These are phyloP conservation scores for Bothrops jararaca DNA, from an alignment of 2,113 vertebrate species.

Conservation along the genomic window DNA sequence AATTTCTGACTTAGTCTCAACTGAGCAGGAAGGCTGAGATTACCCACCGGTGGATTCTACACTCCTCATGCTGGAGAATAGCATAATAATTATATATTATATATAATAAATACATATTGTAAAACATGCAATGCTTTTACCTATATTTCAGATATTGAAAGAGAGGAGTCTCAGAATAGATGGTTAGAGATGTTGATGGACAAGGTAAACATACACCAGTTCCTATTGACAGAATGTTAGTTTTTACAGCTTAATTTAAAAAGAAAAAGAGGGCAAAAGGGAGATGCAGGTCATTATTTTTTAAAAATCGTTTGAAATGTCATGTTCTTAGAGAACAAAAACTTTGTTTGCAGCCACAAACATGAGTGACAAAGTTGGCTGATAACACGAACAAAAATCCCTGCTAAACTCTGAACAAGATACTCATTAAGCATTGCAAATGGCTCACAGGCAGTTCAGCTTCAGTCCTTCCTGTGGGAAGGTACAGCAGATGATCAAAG, in stretches of 20 bases:
- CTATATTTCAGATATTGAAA: conserved; percentile 20
- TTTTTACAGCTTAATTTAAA: conserved; percentile 18
- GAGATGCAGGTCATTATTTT: not conserved
- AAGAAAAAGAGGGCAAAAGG: not conserved
- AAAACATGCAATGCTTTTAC: conserved; percentile 32
- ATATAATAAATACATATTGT: conserved; percentile 1
- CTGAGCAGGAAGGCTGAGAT: too few relatives aligned
- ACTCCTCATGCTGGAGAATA: not conserved
- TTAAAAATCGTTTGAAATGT: conserved; percentile 17
- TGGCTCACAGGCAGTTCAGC: conserved; percentile 50
- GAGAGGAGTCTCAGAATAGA: conserved; percentile 30
- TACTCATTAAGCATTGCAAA: conserved; percentile 49
- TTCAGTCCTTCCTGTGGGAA: conserved; percentile 48
- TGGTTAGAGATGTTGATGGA: conserved; percentile 13
- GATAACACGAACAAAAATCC: not conserved
- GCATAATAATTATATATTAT: not conserved
- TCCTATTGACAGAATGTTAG: not conserved
- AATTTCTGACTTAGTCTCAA: too few relatives aligned
- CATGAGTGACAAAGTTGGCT: conserved; percentile 36
- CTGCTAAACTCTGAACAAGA: conserved; percentile 43
- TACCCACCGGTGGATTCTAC: too few relatives aligned
- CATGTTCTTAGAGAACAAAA: conserved; percentile 18
- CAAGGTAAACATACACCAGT: conserved; percentile 30
- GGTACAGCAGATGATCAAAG: conserved; percentile 52
- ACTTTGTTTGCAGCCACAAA: not conserved